Percentiles rank a stretch among this genome's conserved stretches.
phyloP scores from a whole-genome alignment of 1,140 invertebrate genomes.

The Globodera rostochiensis region DNA sequence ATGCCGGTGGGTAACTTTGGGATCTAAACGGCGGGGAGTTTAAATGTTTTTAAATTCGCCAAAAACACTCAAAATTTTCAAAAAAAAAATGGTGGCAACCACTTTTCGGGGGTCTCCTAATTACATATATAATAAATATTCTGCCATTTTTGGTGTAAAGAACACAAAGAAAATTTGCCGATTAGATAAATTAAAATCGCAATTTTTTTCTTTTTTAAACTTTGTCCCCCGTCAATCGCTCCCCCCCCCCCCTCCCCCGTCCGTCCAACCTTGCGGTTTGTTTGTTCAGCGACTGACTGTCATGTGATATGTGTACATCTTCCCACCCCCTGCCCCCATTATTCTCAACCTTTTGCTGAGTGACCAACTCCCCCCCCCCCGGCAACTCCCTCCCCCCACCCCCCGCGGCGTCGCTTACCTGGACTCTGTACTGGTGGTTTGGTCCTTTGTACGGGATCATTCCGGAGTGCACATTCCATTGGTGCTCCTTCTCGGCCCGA shows the following conservation, averaged over 20 bases:
- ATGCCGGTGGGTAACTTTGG: constrained; percentile 64
- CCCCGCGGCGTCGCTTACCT: constrained; percentile 44
- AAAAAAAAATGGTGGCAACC: neutral
- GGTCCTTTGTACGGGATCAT: constrained; percentile 64
- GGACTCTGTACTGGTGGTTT: constrained; percentile 65
- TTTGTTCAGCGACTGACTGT: constrained; percentile 4
- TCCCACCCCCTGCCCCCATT: neutral
- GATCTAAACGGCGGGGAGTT: constrained; percentile 46
- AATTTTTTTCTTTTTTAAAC: neutral
- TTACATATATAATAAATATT: neutral
- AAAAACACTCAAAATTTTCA: neutral
- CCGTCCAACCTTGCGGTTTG: neutral
- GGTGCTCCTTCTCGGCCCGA: constrained; percentile 59
- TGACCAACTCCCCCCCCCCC: neutral
- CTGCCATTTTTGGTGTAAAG: neutral
- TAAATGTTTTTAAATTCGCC: too few species aligned
- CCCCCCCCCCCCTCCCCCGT: neutral
- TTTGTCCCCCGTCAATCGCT: neutral
- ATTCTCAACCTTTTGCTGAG: too few species aligned
- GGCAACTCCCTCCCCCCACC: neutral
- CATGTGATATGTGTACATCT: neutral
- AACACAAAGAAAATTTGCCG: neutral
- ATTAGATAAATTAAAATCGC: neutral
- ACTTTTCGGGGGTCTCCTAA: neutral
- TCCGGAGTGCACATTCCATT: constrained; percentile 63